Evolutionary conservation across 2,888 invertebrate genomes (phyloP), one percentile per base, ranked within the genome.

Genomic region (Drosophila pseudotakahashii): DNA sequence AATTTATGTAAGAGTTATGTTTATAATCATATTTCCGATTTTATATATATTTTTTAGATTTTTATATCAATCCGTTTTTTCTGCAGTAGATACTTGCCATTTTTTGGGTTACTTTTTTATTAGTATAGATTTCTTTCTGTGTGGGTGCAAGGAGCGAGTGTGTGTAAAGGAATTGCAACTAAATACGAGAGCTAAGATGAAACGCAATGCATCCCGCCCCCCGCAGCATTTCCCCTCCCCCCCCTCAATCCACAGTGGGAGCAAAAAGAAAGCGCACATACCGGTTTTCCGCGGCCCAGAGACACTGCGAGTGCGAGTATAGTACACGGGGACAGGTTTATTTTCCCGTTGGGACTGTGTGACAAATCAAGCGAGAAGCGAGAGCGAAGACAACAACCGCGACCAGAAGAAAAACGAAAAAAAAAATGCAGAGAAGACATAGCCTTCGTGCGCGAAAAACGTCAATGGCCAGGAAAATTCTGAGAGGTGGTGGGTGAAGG

Each of bases 351-450:
- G 84, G 84, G 84, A 76, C 79, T 78, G 79, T 73, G 84, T 86
- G 84, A 88, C 84, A 85, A 85, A 85, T 88, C 89, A 83, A 88
- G 84, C 84, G 81, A 75, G 75, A 72, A 79, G 79, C 84, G 81
- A 77, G 75, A 72, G 79, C 81, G 72, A 79, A 81, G 77, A 68
- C 48, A 69, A 60, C 61, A 71, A 62, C 54, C 73, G 62, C 54
- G 63, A 48, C 48, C 48, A n/a, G 34, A 30, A 30, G 48, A n/a
- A 41, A n/a, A 14, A 41, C 14, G 10, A 16, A 34, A 6, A 16
- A 34, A 6, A 37, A 34, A 34, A 34, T 11, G 11, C 11, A 7
- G 14, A 14, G 47, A 45, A 62, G 32, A 55, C 39, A 41, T 30
- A 39, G 39, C 57, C 57, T 55, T 41, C 41, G 63, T 48, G 51